Evolutionary conservation across 2,888 invertebrate genomes (phyloP).

Genomic region (Resseliella maxima): DNA sequence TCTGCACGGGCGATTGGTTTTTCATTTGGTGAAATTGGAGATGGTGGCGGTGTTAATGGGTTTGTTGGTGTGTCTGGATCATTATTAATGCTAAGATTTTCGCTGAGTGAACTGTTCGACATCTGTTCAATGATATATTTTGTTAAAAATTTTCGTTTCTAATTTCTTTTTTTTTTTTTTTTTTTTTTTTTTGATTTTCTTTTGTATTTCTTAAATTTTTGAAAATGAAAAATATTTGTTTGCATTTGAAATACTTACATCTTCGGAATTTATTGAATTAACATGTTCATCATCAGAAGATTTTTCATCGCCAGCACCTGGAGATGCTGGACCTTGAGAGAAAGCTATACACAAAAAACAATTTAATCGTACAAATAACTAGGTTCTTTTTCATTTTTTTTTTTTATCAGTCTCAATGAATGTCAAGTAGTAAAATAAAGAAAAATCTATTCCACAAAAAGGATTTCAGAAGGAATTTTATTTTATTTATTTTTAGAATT

Average conservation of each 20-base stretch:
- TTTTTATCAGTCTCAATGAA: too few species aligned
- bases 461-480: too few species aligned
- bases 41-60: conserved; percentile 53
- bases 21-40: conserved; percentile 1
- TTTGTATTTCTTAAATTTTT: neutral
- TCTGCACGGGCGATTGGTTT: neutral
- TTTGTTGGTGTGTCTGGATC: neutral
- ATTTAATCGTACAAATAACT: too few species aligned
- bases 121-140: conserved; percentile 14
- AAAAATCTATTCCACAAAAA: neutral
- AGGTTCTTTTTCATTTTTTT: too few species aligned
- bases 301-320: neutral
- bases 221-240: neutral
- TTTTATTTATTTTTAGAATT: too few species aligned
- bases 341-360: too few species aligned
- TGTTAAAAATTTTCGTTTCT: neutral
- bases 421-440: too few species aligned
- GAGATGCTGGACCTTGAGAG: neutral
- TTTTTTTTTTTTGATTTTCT: too few species aligned
- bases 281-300: neutral
- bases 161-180: too few species aligned
- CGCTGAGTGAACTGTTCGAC: conserved; percentile 46
- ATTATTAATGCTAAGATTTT: conserved; percentile 52
- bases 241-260: neutral
- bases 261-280: conserved; percentile 57